phyloP scores from a whole-genome alignment of 2,888 invertebrate genomes.

The Ashinkailepas kermadecensis region DNA sequence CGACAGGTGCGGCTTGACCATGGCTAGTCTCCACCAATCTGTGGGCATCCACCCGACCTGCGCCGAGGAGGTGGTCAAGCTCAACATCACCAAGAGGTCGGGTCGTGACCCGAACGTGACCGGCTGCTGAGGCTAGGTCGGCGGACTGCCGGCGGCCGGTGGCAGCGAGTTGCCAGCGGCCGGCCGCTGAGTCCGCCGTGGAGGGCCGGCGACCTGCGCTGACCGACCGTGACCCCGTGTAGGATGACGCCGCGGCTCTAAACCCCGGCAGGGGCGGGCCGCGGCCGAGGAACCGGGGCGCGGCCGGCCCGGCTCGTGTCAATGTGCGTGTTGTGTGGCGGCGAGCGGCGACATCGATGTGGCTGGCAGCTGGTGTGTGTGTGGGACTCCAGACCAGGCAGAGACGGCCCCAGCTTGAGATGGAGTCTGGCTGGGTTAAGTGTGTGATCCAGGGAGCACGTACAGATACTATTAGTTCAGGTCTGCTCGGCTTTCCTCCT shows the following conservation, averaged over 20 bases:
- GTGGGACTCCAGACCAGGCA: no score
- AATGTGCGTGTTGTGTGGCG: no score
- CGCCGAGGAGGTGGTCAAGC: slow-evolving; percentile 46
- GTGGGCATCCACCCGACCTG: slow-evolving; percentile 56
- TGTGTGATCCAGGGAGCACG: no score
- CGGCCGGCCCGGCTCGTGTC: background rate
- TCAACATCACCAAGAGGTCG: slow-evolving; percentile 74
- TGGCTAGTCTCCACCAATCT: slow-evolving; percentile 49
- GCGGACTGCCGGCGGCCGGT: background rate
- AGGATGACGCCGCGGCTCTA: slow-evolving; percentile 5
- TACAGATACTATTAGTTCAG: no score
- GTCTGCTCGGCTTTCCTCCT: no score
- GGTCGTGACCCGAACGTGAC: slow-evolving; percentile 80
- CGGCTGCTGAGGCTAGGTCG: slow-evolving; percentile 82
- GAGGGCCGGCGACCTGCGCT: background rate
- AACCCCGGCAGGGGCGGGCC: background rate
- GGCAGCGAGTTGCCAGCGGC: background rate
- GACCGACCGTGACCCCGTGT: background rate
- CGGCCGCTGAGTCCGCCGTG: background rate
- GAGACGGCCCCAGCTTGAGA: no score
- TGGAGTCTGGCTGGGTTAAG: no score
- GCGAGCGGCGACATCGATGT: no score
- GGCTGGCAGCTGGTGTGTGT: no score
- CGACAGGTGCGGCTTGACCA: slow-evolving; percentile 41
- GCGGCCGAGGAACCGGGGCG: background rate